These are phyloP conservation scores for Lathamus discolor DNA, from an alignment of 2,113 vertebrate species.

Conservation along the genomic window DNA sequence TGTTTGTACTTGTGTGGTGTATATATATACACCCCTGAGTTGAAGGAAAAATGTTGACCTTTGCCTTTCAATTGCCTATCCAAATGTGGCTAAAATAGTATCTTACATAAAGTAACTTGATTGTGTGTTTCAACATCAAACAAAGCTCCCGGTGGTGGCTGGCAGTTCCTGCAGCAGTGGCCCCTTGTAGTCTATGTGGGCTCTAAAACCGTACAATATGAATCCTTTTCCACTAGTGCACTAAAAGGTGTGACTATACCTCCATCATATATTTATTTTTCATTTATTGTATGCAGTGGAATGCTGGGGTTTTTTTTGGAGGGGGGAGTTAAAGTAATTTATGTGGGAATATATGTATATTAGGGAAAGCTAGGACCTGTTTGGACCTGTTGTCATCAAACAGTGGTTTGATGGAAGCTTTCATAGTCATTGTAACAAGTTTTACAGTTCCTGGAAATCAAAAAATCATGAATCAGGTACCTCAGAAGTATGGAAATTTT, in stretches of 20 bases:
- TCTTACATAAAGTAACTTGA: conserved; percentile 17
- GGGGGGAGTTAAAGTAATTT: background rate
- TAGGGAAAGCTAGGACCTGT: background rate
- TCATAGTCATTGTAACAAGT: background rate
- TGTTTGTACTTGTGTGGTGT: conserved; percentile 5
- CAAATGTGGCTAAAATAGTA: conserved; percentile 21
- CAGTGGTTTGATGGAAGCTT: background rate
- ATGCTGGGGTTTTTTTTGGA: accelerated
- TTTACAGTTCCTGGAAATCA: background rate
- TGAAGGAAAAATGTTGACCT: conserved; percentile 14
- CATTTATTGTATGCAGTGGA: background rate
- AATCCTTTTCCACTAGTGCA: background rate
- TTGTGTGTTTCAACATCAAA: background rate
- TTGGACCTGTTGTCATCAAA: background rate
- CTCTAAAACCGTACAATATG: background rate
- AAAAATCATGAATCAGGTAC: background rate
- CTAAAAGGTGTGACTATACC: background rate
- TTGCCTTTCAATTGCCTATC: conserved; percentile 22
- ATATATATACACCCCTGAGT: background rate
- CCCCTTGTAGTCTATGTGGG: background rate
- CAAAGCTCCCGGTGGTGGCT: background rate
- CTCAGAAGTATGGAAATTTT: background rate
- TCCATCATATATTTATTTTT: background rate
- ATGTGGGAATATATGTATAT: background rate
- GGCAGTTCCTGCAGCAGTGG: background rate